These are phyloP conservation scores for Volucella zonaria DNA, from an alignment of 2,888 invertebrate species.

Conservation along the genomic window DNA sequence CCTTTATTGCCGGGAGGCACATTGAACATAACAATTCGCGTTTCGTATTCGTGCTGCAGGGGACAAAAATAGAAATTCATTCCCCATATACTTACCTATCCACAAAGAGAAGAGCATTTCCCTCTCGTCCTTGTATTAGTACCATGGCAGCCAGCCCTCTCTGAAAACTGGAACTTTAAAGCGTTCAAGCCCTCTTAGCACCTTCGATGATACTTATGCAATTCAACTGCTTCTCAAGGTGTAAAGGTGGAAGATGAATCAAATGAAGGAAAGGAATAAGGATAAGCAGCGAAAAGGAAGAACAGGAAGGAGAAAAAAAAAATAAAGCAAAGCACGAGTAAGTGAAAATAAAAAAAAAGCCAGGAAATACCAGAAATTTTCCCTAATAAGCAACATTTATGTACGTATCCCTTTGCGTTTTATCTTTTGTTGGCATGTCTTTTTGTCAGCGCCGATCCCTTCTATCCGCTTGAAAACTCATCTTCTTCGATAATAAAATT, in stretches of 20 bases:
- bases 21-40: constrained; percentile 68
- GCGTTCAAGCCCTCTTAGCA: constrained; percentile 56
- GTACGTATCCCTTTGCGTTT: constrained; percentile 35
- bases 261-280: neutral
- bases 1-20: constrained; percentile 71
- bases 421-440: constrained; percentile 67
- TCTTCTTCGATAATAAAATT: constrained; percentile 71
- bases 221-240: constrained; percentile 54
- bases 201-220: constrained; percentile 58
- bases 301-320: too few species aligned
- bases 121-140: neutral
- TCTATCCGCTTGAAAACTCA: constrained; percentile 28
- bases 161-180: constrained; percentile 2
- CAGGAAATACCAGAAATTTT: constrained; percentile 42
- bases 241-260: constrained; percentile 25
- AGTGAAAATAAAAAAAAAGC: constrained; percentile 2
- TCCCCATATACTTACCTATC: constrained; percentile 35
- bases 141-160: neutral
- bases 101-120: constrained; percentile 39
- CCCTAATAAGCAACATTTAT: constrained; percentile 69
- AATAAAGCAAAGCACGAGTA: too few species aligned
- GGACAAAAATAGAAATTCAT: constrained; percentile 71
- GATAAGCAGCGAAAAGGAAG: too few species aligned
- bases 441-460: constrained; percentile 7
- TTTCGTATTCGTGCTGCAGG: constrained; percentile 65